Base-by-base conservation (phyloP, 2,888 invertebrate species). In the Polia nebulosa region DNA sequence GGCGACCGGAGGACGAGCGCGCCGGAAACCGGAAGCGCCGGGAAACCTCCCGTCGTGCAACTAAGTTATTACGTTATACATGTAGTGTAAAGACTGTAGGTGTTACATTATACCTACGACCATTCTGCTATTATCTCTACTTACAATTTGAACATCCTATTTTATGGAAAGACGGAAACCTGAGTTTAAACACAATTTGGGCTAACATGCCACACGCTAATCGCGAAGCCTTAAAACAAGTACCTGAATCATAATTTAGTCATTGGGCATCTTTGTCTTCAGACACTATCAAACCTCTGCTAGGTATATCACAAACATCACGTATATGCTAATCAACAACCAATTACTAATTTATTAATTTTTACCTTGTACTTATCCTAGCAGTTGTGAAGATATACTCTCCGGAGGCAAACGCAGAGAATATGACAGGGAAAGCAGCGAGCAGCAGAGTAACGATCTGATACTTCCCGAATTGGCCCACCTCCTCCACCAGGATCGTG, bases 381-480 rank as follows among this genome's bases (percentile, higher is more conserved):
- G 93, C 94, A 0, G 93, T 93, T 0, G 95, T 95, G 69, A 95
- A 95, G 70, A 95, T 93, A 60, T 94, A 95, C 81, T 95, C 95
- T 22, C 94, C 94, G 0, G 94, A 86, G 0, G 94, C 94, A 61
- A 94, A 94, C 1, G 94, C 95, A 0, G 94, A 92, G 85, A 95
- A 95, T 29, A 95, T 94, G 13, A 94, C 90, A 0, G 95, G 95
- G 13, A 95, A 71, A 0, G 94, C 88, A 0, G 94, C 93, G 36
- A 95, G 87, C 1, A 91, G 82, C 65, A 94, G 81, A 7, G 91
- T 93, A 17, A 91, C 59, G 20, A 95, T 84, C 86, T 95, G 95
- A 78, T 95, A 95, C 65, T 82, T 85, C 2, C 95, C 95, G 60
- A 95, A 93, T 87, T 94, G 93, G 0, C 95, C 95, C 67, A 95